phyloP scores from a whole-genome alignment of 2,113 vertebrate genomes.

The Dissostichus mawsoni region DNA sequence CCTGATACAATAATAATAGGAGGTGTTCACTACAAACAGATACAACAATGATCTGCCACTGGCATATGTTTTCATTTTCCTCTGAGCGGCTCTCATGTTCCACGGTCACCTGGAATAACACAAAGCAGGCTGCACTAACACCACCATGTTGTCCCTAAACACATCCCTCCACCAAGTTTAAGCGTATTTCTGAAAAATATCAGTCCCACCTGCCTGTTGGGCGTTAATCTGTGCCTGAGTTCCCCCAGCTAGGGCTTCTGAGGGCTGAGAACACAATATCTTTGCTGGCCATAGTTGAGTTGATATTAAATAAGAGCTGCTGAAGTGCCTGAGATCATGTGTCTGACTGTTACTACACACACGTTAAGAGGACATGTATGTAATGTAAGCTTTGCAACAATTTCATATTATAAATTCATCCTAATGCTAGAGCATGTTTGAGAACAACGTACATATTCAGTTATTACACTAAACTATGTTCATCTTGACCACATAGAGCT shows the following conservation, averaged over 20 bases:
- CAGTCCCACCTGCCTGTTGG: background rate
- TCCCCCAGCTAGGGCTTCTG: background rate
- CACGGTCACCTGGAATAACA: conserved; percentile 31
- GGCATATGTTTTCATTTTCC: conserved; percentile 4
- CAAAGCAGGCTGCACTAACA: background rate
- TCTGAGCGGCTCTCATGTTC: conserved; percentile 5
- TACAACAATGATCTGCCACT: conserved; percentile 22
- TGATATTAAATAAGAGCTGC: background rate
- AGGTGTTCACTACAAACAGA: conserved; percentile 18
- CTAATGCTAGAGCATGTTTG: too few relatives aligned
- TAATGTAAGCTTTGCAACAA: too few relatives aligned
- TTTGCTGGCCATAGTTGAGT: background rate
- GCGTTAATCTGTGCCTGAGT: background rate
- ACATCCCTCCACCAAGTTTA: background rate
- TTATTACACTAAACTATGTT: background rate
- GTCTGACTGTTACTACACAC: background rate
- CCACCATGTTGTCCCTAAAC: background rate
- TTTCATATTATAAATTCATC: too few relatives aligned
- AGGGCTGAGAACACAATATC: background rate
- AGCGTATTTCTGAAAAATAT: background rate
- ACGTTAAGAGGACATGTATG: too few relatives aligned
- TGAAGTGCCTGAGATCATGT: background rate
- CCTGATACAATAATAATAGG: conserved; percentile 26
- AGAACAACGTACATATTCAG: background rate
- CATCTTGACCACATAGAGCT: background rate